Conservation (phyloP, 2,888 invertebrate species). For the Synanthedon formicaeformis region DNA sequence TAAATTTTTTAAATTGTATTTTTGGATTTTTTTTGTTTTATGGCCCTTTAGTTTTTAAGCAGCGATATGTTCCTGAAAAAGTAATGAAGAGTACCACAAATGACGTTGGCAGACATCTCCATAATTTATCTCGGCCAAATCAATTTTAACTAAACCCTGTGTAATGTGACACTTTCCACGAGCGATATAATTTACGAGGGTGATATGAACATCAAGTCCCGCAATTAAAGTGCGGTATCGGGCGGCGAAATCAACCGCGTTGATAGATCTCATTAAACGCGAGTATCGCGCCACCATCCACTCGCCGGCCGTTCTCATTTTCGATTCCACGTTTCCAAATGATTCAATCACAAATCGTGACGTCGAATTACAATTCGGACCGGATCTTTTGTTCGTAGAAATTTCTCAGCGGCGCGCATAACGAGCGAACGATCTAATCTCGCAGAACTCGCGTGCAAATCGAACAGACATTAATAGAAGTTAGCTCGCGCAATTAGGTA, state of each 20-base stretch:
- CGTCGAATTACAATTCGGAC: conserved; percentile 27
- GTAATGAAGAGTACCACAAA: conserved; percentile 4
- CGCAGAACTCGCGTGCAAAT: conserved; percentile 44
- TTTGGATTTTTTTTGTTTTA: too few species aligned
- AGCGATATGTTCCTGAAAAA: too few species aligned
- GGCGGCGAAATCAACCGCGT: conserved; percentile 35
- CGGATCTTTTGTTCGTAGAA: conserved; percentile 21
- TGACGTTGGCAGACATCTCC: conserved; percentile 9
- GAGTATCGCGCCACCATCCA: conserved; percentile 22
- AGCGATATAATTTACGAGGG: conserved; percentile 25
- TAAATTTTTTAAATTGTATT: too few species aligned
- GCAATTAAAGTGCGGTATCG: conserved; percentile 38
- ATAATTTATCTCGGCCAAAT: background rate
- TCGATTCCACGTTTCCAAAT: conserved; percentile 37
- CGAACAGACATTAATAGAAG: conserved; percentile 67
- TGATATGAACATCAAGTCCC: conserved; percentile 40
- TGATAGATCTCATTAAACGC: conserved; percentile 49
- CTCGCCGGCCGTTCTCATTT: conserved; percentile 31
- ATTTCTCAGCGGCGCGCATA: conserved; percentile 12
- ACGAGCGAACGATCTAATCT: conserved; percentile 39
- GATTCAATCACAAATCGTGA: conserved; percentile 33
- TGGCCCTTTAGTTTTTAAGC: too few species aligned
- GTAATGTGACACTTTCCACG: conserved; percentile 5
- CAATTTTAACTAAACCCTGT: background rate
- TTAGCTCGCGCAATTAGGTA: conserved; percentile 62